A percentile compares a stretch with the other conserved stretches of the same genome.
phyloP scores from a whole-genome alignment of 1,140 invertebrate species.

The Heliconius melpomene region DNA sequence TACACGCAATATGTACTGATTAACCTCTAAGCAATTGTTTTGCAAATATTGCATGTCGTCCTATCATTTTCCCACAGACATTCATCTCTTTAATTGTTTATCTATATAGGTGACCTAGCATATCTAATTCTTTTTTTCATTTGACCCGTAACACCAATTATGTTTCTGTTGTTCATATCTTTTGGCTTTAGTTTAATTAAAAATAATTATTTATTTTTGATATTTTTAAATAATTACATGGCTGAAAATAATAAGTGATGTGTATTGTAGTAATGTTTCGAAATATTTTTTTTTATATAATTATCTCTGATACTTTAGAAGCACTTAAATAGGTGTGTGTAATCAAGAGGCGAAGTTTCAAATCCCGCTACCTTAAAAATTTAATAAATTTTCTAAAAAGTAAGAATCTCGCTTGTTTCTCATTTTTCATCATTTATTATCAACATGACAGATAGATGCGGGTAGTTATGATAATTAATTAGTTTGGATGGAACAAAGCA shows the following conservation, averaged over 20 bases:
- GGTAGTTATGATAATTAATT: too few relatives aligned
- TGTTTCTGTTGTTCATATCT: neutral
- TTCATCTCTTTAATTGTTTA: constrained; percentile 41
- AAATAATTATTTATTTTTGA: neutral
- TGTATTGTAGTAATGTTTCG: neutral
- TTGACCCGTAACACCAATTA: constrained; percentile 21
- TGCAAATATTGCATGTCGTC: constrained; percentile 32
- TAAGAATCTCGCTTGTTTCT: too few relatives aligned
- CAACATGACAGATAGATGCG: too few relatives aligned
- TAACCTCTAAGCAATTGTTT: constrained; percentile 25
- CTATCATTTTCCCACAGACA: constrained; percentile 37
- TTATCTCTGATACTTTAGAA: too few relatives aligned
- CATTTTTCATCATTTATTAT: too few relatives aligned
- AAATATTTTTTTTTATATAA: too few relatives aligned
- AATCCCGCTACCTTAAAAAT: too few relatives aligned
- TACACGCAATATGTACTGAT: constrained; percentile 26
- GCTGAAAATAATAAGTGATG: neutral
- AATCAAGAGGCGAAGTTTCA: too few relatives aligned
- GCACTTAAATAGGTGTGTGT: too few relatives aligned
- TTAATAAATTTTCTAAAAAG: too few relatives aligned
- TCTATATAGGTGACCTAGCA: constrained; percentile 47
- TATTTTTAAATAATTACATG: neutral
- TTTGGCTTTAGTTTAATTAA: neutral
- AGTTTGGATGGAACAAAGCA: too few relatives aligned
- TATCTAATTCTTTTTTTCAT: constrained; percentile 22